A percentile compares a stretch with the other conserved stretches of the same genome.
phyloP scores from a whole-genome alignment of 2,113 vertebrate genomes.

The Apteryx owenii region DNA sequence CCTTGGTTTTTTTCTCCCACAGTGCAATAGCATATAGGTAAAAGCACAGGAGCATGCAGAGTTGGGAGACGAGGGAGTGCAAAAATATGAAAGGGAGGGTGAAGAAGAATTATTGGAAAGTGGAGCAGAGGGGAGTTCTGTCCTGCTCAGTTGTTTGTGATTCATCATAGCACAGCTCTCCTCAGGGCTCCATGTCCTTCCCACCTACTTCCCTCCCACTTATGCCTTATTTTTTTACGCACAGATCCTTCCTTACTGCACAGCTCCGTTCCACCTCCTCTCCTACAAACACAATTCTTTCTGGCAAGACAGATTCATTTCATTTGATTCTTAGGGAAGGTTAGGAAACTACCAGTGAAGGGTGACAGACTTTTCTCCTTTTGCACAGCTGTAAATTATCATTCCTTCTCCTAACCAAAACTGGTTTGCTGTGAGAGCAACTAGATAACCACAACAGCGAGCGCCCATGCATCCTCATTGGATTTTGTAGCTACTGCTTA shows the following conservation, averaged over 20 bases:
- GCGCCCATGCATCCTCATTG: neutral
- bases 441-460: neutral
- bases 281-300: neutral
- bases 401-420: neutral
- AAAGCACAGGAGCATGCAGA: neutral
- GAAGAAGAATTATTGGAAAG: neutral
- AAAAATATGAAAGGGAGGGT: neutral
- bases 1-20: neutral
- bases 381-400: neutral
- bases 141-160: neutral
- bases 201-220: neutral
- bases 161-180: neutral
- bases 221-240: accelerated
- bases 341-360: neutral
- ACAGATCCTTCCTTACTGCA: neutral
- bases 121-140: neutral
- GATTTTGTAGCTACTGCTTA: neutral
- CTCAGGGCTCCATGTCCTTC: neutral
- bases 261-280: neutral
- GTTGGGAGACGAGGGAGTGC: neutral
- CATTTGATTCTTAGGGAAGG: neutral
- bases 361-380: neutral
- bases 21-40: neutral
- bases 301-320: neutral
- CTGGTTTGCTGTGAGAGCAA: neutral